Conservation (phyloP, 2,113 vertebrate genomes). For the Brachyistius frenatus region DNA sequence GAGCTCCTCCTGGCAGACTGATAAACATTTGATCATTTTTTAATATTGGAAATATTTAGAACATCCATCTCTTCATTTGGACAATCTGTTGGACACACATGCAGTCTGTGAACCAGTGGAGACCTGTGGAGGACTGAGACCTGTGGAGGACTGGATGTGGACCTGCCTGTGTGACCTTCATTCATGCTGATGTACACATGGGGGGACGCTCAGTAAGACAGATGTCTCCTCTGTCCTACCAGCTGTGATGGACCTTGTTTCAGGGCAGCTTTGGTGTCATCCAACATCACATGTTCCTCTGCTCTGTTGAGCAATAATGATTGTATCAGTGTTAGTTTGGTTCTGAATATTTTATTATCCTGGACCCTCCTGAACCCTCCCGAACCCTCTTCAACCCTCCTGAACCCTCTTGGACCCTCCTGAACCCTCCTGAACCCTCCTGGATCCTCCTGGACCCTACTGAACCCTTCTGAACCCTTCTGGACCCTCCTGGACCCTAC, state of each 20-base stretch:
- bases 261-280: slow-evolving; percentile 45
- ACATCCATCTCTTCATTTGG: slow-evolving; percentile 20
- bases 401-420: no score
- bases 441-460: no score
- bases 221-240: neutral
- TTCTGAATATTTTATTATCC: no score
- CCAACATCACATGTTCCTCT: slow-evolving; percentile 4
- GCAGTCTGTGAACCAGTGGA: neutral
- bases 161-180: slow-evolving; percentile 1
- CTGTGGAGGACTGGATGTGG: neutral
- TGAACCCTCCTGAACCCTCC: no score
- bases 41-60: neutral
- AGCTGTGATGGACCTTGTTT: neutral
- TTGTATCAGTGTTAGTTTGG: neutral
- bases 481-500: no score
- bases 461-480: no score
- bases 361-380: no score
- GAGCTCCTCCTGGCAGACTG: neutral
- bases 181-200: neutral
- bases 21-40: neutral
- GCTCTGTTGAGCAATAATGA: slow-evolving; percentile 70
- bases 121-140: neutral
- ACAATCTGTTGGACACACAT: slow-evolving; percentile 1
- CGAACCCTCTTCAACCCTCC: no score
- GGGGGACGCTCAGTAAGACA: neutral